A percentile compares a stretch with the other conserved stretches of the same genome.
Conservation (phyloP, 1,140 invertebrate species). For the Archivesica marissinica region DNA sequence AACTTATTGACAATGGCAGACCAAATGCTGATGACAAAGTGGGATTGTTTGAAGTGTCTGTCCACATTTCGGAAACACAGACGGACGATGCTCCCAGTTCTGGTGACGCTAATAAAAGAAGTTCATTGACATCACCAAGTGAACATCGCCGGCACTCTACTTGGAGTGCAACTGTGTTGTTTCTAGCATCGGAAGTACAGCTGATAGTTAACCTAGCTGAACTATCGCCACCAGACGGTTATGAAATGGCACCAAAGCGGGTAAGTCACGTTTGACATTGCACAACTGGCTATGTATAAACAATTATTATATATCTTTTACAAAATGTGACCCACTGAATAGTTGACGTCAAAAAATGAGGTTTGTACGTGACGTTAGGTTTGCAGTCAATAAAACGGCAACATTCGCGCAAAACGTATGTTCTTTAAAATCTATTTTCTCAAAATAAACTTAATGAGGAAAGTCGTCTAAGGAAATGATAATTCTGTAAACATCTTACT, state of each 20-base stretch:
- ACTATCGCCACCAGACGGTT: conserved; percentile 37
- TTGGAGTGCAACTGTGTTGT: conserved; percentile 57
- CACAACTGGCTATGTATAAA: too few relatives aligned
- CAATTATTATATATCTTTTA: too few relatives aligned
- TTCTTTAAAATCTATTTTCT: too few relatives aligned
- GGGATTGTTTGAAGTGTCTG: conserved; percentile 40
- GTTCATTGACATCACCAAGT: neutral
- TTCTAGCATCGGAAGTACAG: conserved; percentile 57
- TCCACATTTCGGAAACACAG: conserved; percentile 32
- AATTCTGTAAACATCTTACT: too few relatives aligned
- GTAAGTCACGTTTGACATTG: conserved; percentile 17
- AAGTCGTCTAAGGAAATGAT: too few relatives aligned
- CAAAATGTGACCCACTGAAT: too few relatives aligned
- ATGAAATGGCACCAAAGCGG: conserved; percentile 43
- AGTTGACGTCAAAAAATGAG: too few relatives aligned
- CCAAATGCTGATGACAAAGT: neutral
- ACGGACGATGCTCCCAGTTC: neutral
- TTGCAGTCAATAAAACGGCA: too few relatives aligned
- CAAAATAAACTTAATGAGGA: too few relatives aligned
- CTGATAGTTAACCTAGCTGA: conserved; percentile 55
- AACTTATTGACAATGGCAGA: neutral
- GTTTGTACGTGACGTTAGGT: too few relatives aligned
- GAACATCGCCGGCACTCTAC: conserved; percentile 1
- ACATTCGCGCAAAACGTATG: too few relatives aligned
- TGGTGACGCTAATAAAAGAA: conserved; percentile 19